phyloP scores from a whole-genome alignment of 2,113 vertebrate genomes.

The Gopherus evgoodei region DNA sequence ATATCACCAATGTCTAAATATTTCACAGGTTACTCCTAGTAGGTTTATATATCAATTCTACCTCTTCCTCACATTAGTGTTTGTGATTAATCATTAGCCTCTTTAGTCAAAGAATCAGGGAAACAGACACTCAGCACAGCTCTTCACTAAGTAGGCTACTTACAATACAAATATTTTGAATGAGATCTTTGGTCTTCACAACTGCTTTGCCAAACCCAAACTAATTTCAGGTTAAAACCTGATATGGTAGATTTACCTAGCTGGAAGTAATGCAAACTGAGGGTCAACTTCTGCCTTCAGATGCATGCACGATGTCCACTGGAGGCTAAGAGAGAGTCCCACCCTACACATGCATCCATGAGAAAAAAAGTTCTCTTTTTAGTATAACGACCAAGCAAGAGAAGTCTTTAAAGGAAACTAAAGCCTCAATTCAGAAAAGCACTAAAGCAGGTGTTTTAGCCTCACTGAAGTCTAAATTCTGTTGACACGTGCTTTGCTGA shows the following conservation, averaged over 20 bases:
- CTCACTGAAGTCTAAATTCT: background rate
- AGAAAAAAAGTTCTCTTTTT: background rate
- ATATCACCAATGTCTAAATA: background rate
- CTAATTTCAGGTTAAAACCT: background rate
- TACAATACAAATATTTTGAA: background rate
- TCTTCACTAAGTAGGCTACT: background rate
- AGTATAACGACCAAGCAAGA: background rate
- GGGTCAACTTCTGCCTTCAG: background rate
- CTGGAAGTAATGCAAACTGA: background rate
- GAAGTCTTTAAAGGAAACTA: background rate
- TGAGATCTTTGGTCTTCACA: background rate
- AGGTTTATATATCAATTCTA: background rate
- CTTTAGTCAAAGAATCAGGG: background rate
- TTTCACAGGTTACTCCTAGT: background rate
- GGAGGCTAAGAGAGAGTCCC: background rate
- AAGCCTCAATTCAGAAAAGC: background rate
- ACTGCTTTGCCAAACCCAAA: background rate
- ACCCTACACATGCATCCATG: background rate
- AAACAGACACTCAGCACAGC: background rate
- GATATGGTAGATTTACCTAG: background rate
- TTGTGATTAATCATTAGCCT: background rate
- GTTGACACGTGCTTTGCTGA: background rate
- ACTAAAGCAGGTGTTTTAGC: background rate
- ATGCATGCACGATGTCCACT: background rate
- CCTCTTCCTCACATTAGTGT: rapidly evolving